Evolutionary conservation across 1,140 invertebrate species (phyloP), one percentile per base, ranked within the genome.

Genomic region (Penaeus indicus): DNA sequence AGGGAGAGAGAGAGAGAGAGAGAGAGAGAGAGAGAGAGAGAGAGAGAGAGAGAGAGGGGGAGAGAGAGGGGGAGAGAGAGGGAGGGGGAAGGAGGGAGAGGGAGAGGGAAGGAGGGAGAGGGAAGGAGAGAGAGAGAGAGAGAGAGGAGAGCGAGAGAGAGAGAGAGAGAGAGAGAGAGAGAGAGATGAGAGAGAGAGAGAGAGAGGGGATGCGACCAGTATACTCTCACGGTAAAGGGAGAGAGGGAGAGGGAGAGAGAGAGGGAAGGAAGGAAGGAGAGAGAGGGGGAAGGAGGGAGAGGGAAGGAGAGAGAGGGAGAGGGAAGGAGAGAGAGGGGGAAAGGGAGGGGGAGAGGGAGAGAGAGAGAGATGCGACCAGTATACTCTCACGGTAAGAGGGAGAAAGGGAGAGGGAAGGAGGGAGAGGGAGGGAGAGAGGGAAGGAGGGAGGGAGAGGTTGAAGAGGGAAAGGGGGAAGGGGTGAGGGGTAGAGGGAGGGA

Each of bases 111-210:
- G n/a, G 16, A 64, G n/a, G 63, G 63, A 64, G n/a, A 64, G 63
- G n/a, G n/a, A 64, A 64, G n/a, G 16, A 64, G 16, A 18, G n/a
- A 64, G n/a, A 64, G 63, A 64, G n/a, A n/a, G n/a, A 64, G n/a
- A n/a, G n/a, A n/a, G n/a, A n/a, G n/a, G n/a, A 47, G 79, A 42
- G 79, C 11, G 80, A 54, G 60, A 63, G 80, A 27, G 80, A 54
- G 38, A 27, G 80, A 27, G 60, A 21, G 60, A 54, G 21, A n/a
- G 21, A 54, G 80, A 75, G 69, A 75, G 25, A 77, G 75, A 27
- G 62, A 60, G 84, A 61, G 0, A 61, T 32, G n/a, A 64, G n/a
- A 18, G n/a, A 64, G n/a, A 64, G n/a, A 18, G n/a, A 64, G 60
- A 42, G n/a, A 3, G 0, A 0, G 1, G 11, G 42, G 42, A 7